Evolutionary conservation across 2,113 vertebrate genomes (phyloP).

Genomic region (Rhinolophus ferrumequinum): DNA sequence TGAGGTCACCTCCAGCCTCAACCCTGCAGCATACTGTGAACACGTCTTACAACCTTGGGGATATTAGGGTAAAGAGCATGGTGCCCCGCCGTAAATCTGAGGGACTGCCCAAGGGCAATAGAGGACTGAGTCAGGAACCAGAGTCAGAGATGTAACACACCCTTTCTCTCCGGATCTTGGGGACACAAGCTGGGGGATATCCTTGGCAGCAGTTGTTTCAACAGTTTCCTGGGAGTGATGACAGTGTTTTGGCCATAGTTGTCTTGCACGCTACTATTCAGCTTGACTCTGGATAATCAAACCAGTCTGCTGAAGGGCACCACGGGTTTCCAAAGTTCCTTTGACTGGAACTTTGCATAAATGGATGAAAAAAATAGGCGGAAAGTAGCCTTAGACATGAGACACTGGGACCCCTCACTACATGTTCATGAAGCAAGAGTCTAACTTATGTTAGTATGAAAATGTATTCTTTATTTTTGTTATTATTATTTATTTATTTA

Average conservation of each 20-base stretch:
- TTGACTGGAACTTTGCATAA: neutral
- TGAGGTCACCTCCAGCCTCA: neutral
- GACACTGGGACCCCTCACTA: fast-evolving
- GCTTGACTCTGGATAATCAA: neutral
- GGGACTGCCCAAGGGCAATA: too few species aligned
- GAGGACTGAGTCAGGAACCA: neutral
- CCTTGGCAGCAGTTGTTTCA: neutral
- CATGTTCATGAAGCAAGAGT: neutral
- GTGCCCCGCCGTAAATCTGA: neutral
- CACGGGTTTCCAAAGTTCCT: neutral
- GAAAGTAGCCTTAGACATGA: neutral
- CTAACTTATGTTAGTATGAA: neutral
- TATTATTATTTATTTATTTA: too few species aligned
- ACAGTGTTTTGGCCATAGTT: neutral
- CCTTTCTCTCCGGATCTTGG: neutral
- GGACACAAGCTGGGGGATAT: neutral
- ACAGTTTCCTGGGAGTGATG: neutral
- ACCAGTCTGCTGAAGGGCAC: neutral
- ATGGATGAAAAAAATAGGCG: neutral
- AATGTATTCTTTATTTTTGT: neutral
- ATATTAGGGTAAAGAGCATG: neutral
- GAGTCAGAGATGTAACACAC: neutral
- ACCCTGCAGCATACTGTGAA: neutral
- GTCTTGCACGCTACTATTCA: neutral
- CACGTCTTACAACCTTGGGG: neutral